Evolutionary conservation across 2,888 invertebrate genomes (phyloP), one percentile per base, ranked within the genome.

Genomic region (Agrotis ipsilon): DNA sequence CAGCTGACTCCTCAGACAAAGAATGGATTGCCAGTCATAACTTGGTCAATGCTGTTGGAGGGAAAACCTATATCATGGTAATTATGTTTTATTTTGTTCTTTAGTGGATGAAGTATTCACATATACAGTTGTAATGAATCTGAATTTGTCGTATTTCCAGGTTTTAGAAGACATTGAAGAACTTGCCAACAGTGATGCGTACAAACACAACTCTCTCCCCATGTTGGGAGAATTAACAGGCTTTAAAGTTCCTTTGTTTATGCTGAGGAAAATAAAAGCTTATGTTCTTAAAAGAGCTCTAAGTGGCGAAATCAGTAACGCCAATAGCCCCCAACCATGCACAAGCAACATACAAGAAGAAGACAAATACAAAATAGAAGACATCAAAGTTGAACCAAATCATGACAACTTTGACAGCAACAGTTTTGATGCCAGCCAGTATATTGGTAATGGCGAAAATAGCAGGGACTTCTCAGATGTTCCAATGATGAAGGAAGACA

Each of bases 11-110:
- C 64, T 97, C 98, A 77, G 98, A 98, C 88, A 98, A 98, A 88
- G 98, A 98, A 87, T 98, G 98, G 98, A 96, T 98, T 63, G 97
- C 97, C 55, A 97, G 97, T 76, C 97, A 98, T 86, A 97, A 97
- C 87, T 93, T 98, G 75, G 98, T 98, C 93, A 98, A 98, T 74
- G 97, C 98, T 46, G 97, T 98, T 68, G 98, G 98, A 1, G 98
- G 98, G 6, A 98, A 98, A 92, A 98, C 98, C 2, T 98, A 98
- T 86, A 97, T 98, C 79, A 97, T 98, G 97, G 96, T 96, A 83
- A 84, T 84, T 75, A 62, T 64, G 1, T 32, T 13, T 58, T 51
- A 21, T 51, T 61, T 39, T 1, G 11, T n/a, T 43, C 2, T 45
- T 32, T 18, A 1, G n/a, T 14, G 24, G 0, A 9, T 24, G 3